Base-by-base conservation (phyloP, 2,888 invertebrate species). In the Andrena flavipes region DNA sequence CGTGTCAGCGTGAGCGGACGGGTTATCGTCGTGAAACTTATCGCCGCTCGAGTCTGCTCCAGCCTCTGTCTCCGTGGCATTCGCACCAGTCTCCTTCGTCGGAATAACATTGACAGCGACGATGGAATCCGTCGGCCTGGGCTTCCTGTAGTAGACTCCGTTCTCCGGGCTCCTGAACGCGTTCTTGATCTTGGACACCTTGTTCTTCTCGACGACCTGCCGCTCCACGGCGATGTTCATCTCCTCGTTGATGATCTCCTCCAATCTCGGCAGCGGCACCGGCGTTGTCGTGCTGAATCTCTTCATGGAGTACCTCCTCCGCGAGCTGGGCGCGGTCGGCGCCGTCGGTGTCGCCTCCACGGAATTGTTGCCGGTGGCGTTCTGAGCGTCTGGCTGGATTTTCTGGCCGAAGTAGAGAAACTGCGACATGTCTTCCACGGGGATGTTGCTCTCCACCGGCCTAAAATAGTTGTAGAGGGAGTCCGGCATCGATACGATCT, bases 391-490 rank as follows among this genome's bases (percentile, higher is more conserved):
- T 0, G 94, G 94, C 0, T 94, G 94, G 56, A 95, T 90, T 91
- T 97, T 97, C 90, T 96, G 96, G 0, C 97, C 97, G 91, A 97
- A 97, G 90, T 95, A 96, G 76, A 96, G 94, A 92, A 97, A 97
- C 13, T 96, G 96, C 67, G 96, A 95, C 94, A 96, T 95, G 89
- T 96, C 96, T 91, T 96, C 96, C 60, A 95, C 95, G 0, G 96
- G 95, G 73, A 96, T 93, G 87, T 96, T 96, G 33, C 95, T 94
- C 90, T 96, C 96, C 51, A 96, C 94, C 0, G 96, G 96, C 51
- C 96, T 93, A 87, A 96, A 96, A 87, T 96, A 96, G 87, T 96
- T 96, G 88, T 96, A 96, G 76, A 96, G 93, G 74, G 96, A 95
- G 85, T 96, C 95, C 1, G 96, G 95, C 95, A 96, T 95, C 67